Base-by-base conservation (phyloP, 2,888 invertebrate species). In the Chesias legatella region DNA sequence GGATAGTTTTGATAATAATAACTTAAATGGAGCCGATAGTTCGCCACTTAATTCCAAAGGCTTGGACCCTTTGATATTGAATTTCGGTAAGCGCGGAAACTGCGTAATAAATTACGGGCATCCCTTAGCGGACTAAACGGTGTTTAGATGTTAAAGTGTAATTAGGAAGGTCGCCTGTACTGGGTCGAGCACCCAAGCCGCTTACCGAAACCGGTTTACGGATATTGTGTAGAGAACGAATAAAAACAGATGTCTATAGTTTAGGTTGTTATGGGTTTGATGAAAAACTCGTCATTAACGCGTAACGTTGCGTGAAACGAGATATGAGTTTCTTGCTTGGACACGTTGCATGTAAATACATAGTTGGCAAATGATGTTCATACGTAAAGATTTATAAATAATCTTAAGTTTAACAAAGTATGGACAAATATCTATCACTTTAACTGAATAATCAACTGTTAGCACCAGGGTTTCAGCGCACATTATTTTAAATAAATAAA, bases 1-100 rank as follows among this genome's bases (percentile, higher is more conserved):
- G 45, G 56, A 57, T 48, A 51, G 54, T 84, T 77, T 73, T 73
- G 50, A 48, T 51, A 57, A 72, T 73, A 72, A 77, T 79, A 77
- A 83, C 77, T 82, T 79, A 79, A 84, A 79, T 72, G 69, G 70
- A 61, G 56, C 67, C 70, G 67, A 73, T 76, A 67, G 73, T 68
- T 66, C 53, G 57, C 65, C 60, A 61, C 67, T 76, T 79, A 79
- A 76, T 77, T 71, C 71, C 65, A 70, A 65, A 65, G 67, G 60
- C 66, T 59, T 60, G 62, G 63, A 63, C 70, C 73, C 76, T 71
- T 73, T 73, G 70, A 76, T 79, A 83, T 83, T 80, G 77, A 82
- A 81, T 84, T 80, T 17, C 66, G 61, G 71, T 60, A 63, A 63
- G 66, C 57, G 60, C 61, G 63, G 71, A 73, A 74, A 76, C 73